Conservation (phyloP, 1,140 invertebrate genomes). For the Brachionus asplanchnoidis region DNA sequence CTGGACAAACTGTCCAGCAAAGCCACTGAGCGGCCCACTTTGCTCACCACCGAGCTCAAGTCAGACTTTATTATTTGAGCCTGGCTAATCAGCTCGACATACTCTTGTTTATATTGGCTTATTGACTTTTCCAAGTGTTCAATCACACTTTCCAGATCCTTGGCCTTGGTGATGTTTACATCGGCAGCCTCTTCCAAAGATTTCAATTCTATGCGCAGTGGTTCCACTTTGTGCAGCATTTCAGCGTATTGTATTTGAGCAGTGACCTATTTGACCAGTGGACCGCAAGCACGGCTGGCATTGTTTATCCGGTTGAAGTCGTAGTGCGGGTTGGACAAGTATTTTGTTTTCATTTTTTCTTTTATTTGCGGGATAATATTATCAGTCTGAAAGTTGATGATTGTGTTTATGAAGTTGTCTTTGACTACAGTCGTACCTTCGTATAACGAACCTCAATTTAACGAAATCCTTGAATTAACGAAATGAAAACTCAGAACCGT, state of each 20-base stretch:
- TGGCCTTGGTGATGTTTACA: slow-evolving; percentile 81
- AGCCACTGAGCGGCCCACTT: too few relatives aligned
- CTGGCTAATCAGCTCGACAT: slow-evolving; percentile 93
- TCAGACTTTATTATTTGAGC: too few relatives aligned
- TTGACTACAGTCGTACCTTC: too few relatives aligned
- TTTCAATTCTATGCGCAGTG: slow-evolving; percentile 83
- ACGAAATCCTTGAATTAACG: too few relatives aligned
- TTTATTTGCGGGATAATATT: slow-evolving; percentile 89
- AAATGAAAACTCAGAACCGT: too few relatives aligned
- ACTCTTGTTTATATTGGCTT: slow-evolving; percentile 95
- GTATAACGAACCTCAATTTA: too few relatives aligned
- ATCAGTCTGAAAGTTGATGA: too few relatives aligned
- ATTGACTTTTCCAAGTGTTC: slow-evolving; percentile 87
- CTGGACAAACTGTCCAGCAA: slow-evolving; percentile 82
- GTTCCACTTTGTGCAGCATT: slow-evolving; percentile 97
- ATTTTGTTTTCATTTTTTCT: slow-evolving; percentile 88
- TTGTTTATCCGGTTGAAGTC: slow-evolving; percentile 99
- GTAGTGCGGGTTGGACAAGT: slow-evolving; percentile 93
- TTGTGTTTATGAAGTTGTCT: slow-evolving; percentile 98
- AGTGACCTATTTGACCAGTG: slow-evolving; percentile 99
- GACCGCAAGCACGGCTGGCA: slow-evolving; percentile 96
- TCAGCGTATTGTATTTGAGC: slow-evolving; percentile 97
- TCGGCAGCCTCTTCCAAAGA: slow-evolving; percentile 84
- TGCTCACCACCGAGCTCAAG: too few relatives aligned
- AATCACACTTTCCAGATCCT: slow-evolving; percentile 74